Evolutionary conservation across 2,888 invertebrate species (phyloP), one percentile per base, ranked within the genome.

Genomic region (Andrena minutula): DNA sequence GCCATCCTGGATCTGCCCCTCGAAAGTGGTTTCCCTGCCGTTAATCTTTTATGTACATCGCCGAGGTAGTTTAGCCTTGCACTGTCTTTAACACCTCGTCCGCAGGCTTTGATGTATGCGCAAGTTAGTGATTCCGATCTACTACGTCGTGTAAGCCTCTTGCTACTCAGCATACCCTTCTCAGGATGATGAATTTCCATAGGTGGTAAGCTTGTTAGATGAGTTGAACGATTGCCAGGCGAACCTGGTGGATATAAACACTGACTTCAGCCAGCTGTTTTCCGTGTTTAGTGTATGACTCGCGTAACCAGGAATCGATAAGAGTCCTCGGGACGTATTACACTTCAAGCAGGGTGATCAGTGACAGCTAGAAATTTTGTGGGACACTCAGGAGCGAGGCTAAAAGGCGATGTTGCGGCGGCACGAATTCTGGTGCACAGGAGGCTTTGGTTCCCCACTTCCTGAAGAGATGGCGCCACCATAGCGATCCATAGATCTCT

Each of bases 401-500:
- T 30, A 58, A 75, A 66, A 58, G 56, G 56, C 71, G 61, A 66
- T 35, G 68, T 70, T 75, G 61, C 77, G 72, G 32, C 79, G 82
- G 73, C 68, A 70, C 78, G 83, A 75, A 82, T 81, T 70, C 69
- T 73, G 64, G 16, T 49, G 51, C 32, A 30, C 63, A 10, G 47
- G 74, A 28, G 56, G 70, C 72, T 79, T 80, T 79, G 80, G 71
- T 87, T 85, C 89, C 32, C 12, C 53, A 78, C 64, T 91, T 90
- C 87, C 73, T 77, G 60, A 72, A 88, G 88, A 92, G 92, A 92
- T 92, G 92, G 92, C 92, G 92, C 93, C 91, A 93, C 89, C 23
- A 75, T 70, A 51, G 77, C 72, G 56, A 63, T 73, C 77, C 61
- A 79, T 80, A 75, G 70, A n/a, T 75, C 77, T 64, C 58, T 49